Evolutionary conservation across 2,797 vertebrate species (phyloP).

Genomic region (Momotus momota): DNA sequence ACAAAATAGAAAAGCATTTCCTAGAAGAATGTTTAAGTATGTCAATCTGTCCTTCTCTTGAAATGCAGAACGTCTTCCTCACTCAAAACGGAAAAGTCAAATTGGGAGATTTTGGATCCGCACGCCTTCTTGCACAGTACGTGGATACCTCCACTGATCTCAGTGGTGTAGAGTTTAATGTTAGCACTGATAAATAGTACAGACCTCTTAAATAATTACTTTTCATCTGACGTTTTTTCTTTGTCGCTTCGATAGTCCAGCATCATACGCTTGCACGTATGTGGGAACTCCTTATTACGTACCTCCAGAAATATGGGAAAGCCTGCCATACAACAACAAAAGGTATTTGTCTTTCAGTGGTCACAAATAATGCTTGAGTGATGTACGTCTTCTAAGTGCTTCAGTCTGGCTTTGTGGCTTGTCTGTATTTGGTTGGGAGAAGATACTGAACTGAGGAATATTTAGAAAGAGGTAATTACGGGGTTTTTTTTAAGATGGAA

Average conservation of each 20-base stretch:
- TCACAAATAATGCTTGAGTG: neutral
- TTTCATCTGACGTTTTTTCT: neutral
- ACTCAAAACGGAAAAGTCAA: slow-evolving; percentile 87
- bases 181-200: neutral
- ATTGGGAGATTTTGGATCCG: slow-evolving; percentile 95
- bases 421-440: neutral
- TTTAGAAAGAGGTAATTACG: neutral
- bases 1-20: neutral
- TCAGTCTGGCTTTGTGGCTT: neutral
- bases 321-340: slow-evolving; percentile 94
- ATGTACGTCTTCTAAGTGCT: neutral
- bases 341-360: slow-evolving; percentile 78
- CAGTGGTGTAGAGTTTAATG: neutral
- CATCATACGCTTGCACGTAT: slow-evolving; percentile 86
- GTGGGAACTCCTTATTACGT: slow-evolving; percentile 96
- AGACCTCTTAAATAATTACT: neutral
- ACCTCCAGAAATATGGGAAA: slow-evolving; percentile 97
- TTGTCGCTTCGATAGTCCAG: slow-evolving; percentile 79
- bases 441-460: neutral
- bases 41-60: neutral
- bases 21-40: neutral
- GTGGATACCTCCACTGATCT: neutral
- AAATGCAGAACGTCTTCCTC: slow-evolving; percentile 91
- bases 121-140: slow-evolving; percentile 89
- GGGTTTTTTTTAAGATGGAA: neutral